Conservation (phyloP, 2,797 vertebrate genomes). For the Gastrophryne carolinensis region DNA sequence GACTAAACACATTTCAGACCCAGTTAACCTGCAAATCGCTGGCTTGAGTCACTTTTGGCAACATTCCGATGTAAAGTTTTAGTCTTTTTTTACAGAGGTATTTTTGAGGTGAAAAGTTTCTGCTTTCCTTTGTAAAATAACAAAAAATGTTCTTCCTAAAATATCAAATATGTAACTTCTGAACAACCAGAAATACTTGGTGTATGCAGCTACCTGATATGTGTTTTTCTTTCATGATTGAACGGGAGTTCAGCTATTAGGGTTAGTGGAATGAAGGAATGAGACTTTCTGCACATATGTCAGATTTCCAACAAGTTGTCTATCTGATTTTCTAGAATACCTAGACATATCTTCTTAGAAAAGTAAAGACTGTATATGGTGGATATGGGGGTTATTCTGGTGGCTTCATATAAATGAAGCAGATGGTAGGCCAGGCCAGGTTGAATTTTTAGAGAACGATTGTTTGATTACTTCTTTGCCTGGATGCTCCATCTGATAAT, state of each 20-base stretch:
- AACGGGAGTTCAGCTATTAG: conserved; percentile 6
- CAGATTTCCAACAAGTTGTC: no score
- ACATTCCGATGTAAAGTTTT: neutral
- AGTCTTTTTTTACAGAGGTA: conserved; percentile 44
- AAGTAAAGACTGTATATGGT: no score
- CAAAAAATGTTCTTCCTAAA: conserved; percentile 7
- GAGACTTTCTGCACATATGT: neutral
- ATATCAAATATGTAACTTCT: neutral
- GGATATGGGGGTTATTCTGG: no score
- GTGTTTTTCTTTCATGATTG: conserved; percentile 6
- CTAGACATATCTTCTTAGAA: no score
- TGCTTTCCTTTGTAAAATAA: conserved; percentile 44
- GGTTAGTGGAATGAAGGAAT: neutral
- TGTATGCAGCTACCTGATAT: neutral
- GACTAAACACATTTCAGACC: conserved; percentile 46
- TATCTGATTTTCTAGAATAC: no score
- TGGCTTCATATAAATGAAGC: no score
- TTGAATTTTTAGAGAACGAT: no score
- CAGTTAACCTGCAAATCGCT: conserved; percentile 43
- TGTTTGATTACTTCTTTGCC: no score
- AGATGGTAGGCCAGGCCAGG: no score
- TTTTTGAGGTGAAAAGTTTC: conserved; percentile 47
- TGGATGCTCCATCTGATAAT: no score
- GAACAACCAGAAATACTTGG: neutral
- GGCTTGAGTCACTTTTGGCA: conserved; percentile 43